Evolutionary conservation across 2,888 invertebrate species (phyloP), one percentile per base, ranked within the genome.

Genomic region (Euspilapteryx auroguttella): DNA sequence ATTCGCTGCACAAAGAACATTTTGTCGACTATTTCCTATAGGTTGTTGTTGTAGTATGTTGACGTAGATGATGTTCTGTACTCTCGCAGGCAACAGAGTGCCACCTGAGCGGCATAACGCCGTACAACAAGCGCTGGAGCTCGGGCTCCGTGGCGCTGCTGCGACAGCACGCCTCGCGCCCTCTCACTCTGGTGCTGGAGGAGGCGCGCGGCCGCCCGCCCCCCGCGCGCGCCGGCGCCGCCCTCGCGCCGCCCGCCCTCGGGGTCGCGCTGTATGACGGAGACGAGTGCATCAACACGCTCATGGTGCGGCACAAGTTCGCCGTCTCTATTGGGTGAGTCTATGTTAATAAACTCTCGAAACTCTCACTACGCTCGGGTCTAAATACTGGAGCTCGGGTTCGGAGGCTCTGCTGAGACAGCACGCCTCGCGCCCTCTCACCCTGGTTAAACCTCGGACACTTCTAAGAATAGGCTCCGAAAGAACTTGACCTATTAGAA

Each of bases 321-420:
- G 75, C 71, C 2, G 49, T 69, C 21, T 43, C 52, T 1, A 55
- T 68, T 36, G 73, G 73, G 75, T 71, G 42, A 44, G 48, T 30
- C 3, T n/a, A n/a, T n/a, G n/a, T n/a, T n/a, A n/a, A n/a, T n/a
- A n/a, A n/a, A n/a, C n/a, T n/a, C n/a, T n/a, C n/a, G n/a, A n/a
- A n/a, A n/a, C n/a, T n/a, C n/a, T n/a, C n/a, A n/a, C n/a, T n/a
- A n/a, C n/a, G n/a, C n/a, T n/a, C n/a, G n/a, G n/a, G n/a, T n/a
- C n/a, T n/a, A 64, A 59, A 35, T 55, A 55, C 28, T 75, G 75
- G 75, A 56, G 47, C 26, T 33, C 49, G 1, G 50, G 38, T 1
- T 59, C 73, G 0, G 64, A 68, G 11, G 39, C 46, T 1, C 37
- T 69, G 3, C 46, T 75, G 8, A 47, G 52, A 21, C 44, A 39